Evolutionary conservation across 2,888 invertebrate species (phyloP), one percentile per base, ranked within the genome.

Genomic region (Limulus polyphemus): DNA sequence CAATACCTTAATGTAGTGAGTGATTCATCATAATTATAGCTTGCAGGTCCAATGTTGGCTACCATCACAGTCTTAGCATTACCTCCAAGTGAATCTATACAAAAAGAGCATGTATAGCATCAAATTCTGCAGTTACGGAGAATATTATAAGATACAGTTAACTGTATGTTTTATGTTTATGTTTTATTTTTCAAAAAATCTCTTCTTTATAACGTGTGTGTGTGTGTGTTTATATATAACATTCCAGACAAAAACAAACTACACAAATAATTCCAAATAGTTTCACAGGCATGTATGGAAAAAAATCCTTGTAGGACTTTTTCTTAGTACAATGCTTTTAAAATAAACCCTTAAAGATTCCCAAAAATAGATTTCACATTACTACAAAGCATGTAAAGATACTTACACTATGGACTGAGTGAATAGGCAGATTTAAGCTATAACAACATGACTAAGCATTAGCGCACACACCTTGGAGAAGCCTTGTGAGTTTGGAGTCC

Each of bases 41-140:
- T 87, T 17, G 98, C 97, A 47, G 99, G 99, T 0, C 98, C 98
- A 73, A 99, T 88, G 77, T 97, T 98, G 11, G 99, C 99, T 60
- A 99, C 91, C 98, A 99, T 99, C 61, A 99, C 91, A 1, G 99
- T 99, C 78, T 94, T 94, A 55, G 98, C 93, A 81, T 98, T 98
- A 11, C 99, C 99, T 62, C 99, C 99, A 56, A 99, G 80, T 0
- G 97, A 98, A 79, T 99, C 98, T 81, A 72, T 48, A 70, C 68
- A 61, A 16, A 49, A 47, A 14, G 11, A 47, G n/a, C 14, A 59
- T 55, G 49, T 16, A 17, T 16, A 58, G 11, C 32, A 58, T 14
- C 13, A 49, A 49, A 17, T 32, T 13, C 2, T 50, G 2, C 11
- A n/a, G 16, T 16, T 49, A 11, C 11, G 17, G 11, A 50, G 16